Percentiles rank a stretch among this genome's conserved stretches.
These are phyloP conservation scores for Thunnus thynnus DNA, from an alignment of 2,113 vertebrate genomes.

Conservation along the genomic window DNA sequence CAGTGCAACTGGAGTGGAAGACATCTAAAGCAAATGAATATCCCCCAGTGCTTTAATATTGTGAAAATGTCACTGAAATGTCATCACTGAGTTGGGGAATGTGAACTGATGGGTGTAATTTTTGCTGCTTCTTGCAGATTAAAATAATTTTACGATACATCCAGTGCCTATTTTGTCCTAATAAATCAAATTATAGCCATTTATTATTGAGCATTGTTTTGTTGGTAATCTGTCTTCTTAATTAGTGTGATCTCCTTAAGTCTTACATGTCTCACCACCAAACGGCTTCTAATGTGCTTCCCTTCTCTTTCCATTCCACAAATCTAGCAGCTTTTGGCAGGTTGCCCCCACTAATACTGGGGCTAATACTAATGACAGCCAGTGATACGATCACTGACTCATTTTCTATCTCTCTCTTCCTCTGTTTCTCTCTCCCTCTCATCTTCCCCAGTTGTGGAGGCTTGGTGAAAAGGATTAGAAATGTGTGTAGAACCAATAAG, in stretches of 20 bases:
- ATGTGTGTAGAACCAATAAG: conserved; percentile 22
- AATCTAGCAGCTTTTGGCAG: conserved; percentile 61
- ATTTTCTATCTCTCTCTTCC: conserved; percentile 6
- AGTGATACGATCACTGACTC: conserved; percentile 41
- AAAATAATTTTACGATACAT: conserved; percentile 3
- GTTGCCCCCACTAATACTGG: conserved; percentile 32
- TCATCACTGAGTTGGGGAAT: conserved; percentile 52
- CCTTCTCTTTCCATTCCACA: conserved; percentile 17
- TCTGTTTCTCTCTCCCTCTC: conserved; percentile 8
- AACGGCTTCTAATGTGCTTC: conserved; percentile 13
- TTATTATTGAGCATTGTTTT: not conserved
- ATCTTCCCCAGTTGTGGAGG: conserved; percentile 1
- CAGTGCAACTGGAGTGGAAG: conserved; percentile 62
- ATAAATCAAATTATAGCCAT: conserved; percentile 18
- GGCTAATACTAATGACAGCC: conserved; percentile 61
- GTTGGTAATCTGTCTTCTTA: conserved; percentile 27
- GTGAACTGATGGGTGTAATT: conserved; percentile 22
- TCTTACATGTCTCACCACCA: conserved; percentile 2
- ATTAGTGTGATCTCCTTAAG: conserved; percentile 24
- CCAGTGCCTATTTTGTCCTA: not conserved
- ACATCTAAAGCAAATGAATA: conserved; percentile 18
- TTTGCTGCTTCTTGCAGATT: conserved; percentile 18
- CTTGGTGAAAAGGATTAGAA: conserved; percentile 28
- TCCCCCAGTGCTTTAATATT: conserved; percentile 16
- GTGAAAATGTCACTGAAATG: conserved; percentile 65